Percentiles rank a stretch among this genome's conserved stretches.
Conservation (phyloP, 2,797 vertebrate species). For the Poeciliopsis paucimaculata region DNA sequence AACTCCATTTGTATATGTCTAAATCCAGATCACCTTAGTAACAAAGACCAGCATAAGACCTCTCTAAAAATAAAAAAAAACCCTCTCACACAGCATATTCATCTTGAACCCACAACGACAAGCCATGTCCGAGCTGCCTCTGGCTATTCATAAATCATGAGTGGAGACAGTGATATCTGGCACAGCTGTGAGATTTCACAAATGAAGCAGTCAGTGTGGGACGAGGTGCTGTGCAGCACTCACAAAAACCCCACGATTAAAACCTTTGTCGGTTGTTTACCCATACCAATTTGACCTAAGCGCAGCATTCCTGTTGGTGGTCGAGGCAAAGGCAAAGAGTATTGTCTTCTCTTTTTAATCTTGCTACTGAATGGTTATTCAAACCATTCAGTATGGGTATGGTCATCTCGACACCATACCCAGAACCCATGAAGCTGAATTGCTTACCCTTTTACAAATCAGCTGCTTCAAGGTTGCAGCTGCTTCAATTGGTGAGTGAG, state of each 20-base stretch:
- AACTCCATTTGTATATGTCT: neutral
- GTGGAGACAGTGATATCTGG: neutral
- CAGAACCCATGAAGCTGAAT: neutral
- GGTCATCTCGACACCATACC: neutral
- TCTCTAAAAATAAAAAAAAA: neutral
- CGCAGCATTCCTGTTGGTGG: neutral
- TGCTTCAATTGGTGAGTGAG: neutral
- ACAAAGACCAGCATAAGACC: neutral
- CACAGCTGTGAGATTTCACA: neutral
- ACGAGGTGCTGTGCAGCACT: neutral
- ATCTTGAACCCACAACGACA: neutral
- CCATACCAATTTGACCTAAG: neutral
- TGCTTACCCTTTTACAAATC: neutral
- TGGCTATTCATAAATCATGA: neutral
- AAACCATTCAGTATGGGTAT: neutral
- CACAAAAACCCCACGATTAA: neutral
- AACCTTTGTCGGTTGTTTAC: neutral
- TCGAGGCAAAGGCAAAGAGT: neutral
- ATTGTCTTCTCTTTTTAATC: neutral
- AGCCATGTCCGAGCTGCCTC: neutral
- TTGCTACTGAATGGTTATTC: neutral
- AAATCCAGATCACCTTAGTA: neutral
- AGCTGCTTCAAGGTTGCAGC: neutral
- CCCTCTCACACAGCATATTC: neutral
- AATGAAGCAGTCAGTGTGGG: neutral